Evolutionary conservation across 1,140 invertebrate species (phyloP), one percentile per base, ranked within the genome.

Genomic region (Harpegnathos saltator): DNA sequence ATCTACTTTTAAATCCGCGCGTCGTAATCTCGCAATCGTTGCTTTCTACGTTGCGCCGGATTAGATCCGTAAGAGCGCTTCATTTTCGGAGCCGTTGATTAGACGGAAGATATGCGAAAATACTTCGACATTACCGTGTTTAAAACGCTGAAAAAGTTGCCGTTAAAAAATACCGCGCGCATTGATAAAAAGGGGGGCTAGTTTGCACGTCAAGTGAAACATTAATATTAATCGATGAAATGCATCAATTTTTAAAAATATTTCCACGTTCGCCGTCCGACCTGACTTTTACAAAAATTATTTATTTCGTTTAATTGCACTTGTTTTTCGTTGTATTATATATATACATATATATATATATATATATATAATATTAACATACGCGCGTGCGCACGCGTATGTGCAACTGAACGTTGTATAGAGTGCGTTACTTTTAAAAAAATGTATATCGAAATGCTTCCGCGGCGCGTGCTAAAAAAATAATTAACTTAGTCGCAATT

Each of bases 401-500:
- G 7, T 33, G 7, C 7, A 11, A 38, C 19, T 4, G 63, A 33
- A 50, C 44, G 75, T 44, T 78, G 61, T 26, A n/a, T n/a, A 78
- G 69, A 78, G 69, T 24, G 19, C 33, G 75, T 58, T 69, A 69
- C 68, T 69, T 78, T 78, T 69, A 78, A 78, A 78, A 69, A 59
- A 77, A 69, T 33, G 11, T 44, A 75, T 58, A 78, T 78, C 33
- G 33, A 38, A 17, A 38, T 56, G 62, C 50, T 63, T 78, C 52
- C 75, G n/a, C n/a, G 26, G 54, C 66, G 63, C 33, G 58, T 52
- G 33, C 44, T 52, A 65, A 50, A 58, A 50, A 78, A 78, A 78
- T 78, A 78, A 78, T 78, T 69, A 69, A 78, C 69, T 78, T 69
- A 69, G 52, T 78, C 33, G 75, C 65, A 78, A 78, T 78, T 63